Evolutionary conservation across 2,113 vertebrate genomes (phyloP), one percentile per base, ranked within the genome.

Genomic region (Phylloscopus trochilus): DNA sequence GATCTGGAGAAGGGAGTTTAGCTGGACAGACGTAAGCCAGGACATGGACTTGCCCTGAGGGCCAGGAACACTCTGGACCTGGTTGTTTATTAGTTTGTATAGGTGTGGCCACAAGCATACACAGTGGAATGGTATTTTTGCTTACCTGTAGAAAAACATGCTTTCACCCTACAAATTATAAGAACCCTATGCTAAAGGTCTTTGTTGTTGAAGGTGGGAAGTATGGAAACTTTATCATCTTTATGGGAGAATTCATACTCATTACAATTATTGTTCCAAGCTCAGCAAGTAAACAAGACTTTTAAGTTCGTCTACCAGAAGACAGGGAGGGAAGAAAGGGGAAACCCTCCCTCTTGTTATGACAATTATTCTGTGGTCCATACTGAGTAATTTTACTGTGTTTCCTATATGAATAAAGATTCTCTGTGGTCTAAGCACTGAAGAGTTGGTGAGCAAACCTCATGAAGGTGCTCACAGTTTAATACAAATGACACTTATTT

Each of bases 401-500:
- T 49, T 89, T 94, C 47, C 49, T 60, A 33, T 15, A 67, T 62
- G 53, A 95, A 83, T 86, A 83, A 90, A 81, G 56, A 93, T 83
- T 82, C 37, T 95, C 33, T 59, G 35, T 55, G 35, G 59, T 60
- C 31, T 86, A 83, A 86, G 43, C 39, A 63, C 4, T 23, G 56
- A 90, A 89, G 64, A 92, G 75, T 72, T 30, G 51, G 83, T 87
- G 86, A 96, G 73, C 26, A 93, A 97, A 90, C 39, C 58, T 92
- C 76, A 87, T 44, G 35, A 87, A 92, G 78, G n/a, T 81, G 79
- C 64, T 96, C 75, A 51, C 68, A 83, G 64, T 87, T 97, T 96
- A 96, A 97, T 91, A 95, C 75, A 90, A 96, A 93, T 94, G 77
- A 92, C 85, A 94, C n/a, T 97, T 96, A 94, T 90, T 97, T 97